Evolutionary conservation across 2,113 vertebrate genomes (phyloP).

Genomic region (Equus przewalskii): DNA sequence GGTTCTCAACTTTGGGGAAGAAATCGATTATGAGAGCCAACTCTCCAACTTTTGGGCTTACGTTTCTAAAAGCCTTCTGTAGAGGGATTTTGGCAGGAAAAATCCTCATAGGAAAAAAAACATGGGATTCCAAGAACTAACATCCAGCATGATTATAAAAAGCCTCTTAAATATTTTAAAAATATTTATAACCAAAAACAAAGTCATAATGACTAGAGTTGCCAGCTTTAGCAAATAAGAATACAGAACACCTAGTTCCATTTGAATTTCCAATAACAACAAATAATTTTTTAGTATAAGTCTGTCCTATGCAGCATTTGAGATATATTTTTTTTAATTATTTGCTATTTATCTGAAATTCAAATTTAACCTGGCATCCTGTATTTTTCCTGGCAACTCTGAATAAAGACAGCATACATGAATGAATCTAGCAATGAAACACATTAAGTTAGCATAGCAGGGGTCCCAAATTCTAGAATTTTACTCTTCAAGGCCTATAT

Average conservation of each 20-base stretch:
- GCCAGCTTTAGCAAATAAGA: conserved; percentile 34
- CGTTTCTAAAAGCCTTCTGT: not conserved
- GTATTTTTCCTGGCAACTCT: not conserved
- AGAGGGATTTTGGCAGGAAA: not conserved
- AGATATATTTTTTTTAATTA: not conserved
- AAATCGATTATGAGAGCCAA: not conserved
- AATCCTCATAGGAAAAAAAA: not conserved
- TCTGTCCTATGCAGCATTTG: not conserved
- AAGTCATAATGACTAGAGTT: conserved; percentile 16
- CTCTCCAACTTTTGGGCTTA: not conserved
- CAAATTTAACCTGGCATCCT: not conserved
- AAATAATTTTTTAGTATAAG: not conserved
- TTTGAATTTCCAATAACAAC: conserved; percentile 32
- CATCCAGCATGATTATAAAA: not conserved
- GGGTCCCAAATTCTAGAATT: not conserved
- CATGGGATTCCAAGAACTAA: not conserved
- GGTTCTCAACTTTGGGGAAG: not conserved
- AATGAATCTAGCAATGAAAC: conserved; percentile 11
- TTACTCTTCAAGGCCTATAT: not conserved
- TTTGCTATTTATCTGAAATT: conserved; percentile 20
- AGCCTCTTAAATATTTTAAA: not conserved
- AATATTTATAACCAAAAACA: conserved; percentile 4
- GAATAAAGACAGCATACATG: not conserved
- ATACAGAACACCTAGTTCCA: not conserved
- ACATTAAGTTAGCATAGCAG: not conserved